phyloP scores from a whole-genome alignment of 1,140 invertebrate genomes.

The Choristoneura fumiferana region DNA sequence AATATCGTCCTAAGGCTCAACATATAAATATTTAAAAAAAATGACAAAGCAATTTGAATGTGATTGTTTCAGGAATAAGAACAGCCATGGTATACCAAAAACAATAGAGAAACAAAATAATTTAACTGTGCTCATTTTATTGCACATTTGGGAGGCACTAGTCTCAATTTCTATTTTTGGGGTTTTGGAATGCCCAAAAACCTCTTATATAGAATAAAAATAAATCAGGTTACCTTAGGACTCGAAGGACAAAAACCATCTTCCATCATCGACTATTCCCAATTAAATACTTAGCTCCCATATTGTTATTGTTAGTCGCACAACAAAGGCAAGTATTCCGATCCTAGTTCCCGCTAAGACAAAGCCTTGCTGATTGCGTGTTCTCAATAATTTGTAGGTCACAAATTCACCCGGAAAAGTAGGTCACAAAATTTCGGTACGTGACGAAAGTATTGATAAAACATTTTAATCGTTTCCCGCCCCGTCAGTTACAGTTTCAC shows the following conservation, averaged over 20 bases:
- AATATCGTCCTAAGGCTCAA: too few relatives aligned
- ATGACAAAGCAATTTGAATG: too few relatives aligned
- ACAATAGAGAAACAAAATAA: too few relatives aligned
- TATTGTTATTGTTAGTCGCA: slow-evolving; percentile 17
- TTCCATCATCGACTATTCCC: slow-evolving; percentile 42
- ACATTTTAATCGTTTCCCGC: slow-evolving; percentile 20
- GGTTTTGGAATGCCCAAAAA: too few relatives aligned
- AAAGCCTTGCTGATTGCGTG: slow-evolving; percentile 2
- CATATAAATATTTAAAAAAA: too few relatives aligned
- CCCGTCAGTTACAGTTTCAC: too few relatives aligned
- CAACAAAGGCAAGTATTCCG: slow-evolving; percentile 21
- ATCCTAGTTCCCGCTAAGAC: not conserved
- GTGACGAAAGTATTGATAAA: slow-evolving; percentile 34
- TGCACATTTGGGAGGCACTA: too few relatives aligned
- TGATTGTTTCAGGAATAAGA: too few relatives aligned
- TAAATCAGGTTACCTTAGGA: slow-evolving; percentile 27
- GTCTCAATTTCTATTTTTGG: too few relatives aligned
- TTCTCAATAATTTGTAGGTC: slow-evolving; percentile 5
- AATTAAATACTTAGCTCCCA: slow-evolving; percentile 18
- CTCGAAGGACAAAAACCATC: slow-evolving; percentile 25
- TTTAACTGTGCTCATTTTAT: too few relatives aligned
- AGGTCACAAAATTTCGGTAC: slow-evolving; percentile 13
- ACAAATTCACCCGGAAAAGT: slow-evolving; percentile 6
- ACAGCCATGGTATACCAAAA: too few relatives aligned
- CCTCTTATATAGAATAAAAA: too few relatives aligned